phyloP scores from a whole-genome alignment of 2,113 vertebrate genomes.

The Jacana jacana region DNA sequence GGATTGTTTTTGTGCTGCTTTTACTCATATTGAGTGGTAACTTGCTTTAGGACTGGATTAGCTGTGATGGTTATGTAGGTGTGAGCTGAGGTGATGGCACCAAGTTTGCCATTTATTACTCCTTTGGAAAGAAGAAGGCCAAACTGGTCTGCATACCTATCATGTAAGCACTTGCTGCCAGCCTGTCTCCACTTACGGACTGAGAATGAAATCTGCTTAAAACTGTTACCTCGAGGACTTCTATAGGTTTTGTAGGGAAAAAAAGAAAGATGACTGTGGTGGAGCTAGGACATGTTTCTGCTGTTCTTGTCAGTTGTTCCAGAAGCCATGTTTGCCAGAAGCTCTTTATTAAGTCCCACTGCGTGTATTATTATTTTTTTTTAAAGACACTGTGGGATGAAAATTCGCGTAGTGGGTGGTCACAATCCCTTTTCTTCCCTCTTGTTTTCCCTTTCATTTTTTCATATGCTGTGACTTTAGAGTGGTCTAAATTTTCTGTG shows the following conservation, averaged over 20 bases:
- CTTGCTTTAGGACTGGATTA: conserved; percentile 39
- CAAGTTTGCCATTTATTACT: conserved; percentile 45
- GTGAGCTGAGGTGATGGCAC: conserved; percentile 39
- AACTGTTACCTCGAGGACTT: conserved; percentile 71
- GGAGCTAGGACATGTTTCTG: conserved; percentile 61
- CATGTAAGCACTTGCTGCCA: conserved; percentile 71
- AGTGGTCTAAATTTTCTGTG: neutral
- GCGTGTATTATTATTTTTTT: neutral
- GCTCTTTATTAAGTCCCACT: conserved; percentile 10
- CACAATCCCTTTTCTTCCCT: neutral
- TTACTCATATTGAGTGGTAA: neutral
- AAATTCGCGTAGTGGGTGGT: conserved; percentile 18
- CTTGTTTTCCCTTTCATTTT: neutral
- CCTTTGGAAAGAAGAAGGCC: neutral
- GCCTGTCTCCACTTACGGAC: conserved; percentile 44
- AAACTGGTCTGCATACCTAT: conserved; percentile 63
- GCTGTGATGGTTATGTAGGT: neutral
- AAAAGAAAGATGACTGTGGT: conserved; percentile 9
- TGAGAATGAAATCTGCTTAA: conserved; percentile 64
- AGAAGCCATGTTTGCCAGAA: conserved; percentile 24
- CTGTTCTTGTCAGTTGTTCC: conserved; percentile 54
- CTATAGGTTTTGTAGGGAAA: conserved; percentile 20
- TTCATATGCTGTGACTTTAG: neutral
- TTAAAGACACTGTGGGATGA: neutral
- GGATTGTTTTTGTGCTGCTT: neutral